These are phyloP conservation scores for Tetragonula clypearis DNA, from an alignment of 1,140 invertebrate species.

Conservation along the genomic window DNA sequence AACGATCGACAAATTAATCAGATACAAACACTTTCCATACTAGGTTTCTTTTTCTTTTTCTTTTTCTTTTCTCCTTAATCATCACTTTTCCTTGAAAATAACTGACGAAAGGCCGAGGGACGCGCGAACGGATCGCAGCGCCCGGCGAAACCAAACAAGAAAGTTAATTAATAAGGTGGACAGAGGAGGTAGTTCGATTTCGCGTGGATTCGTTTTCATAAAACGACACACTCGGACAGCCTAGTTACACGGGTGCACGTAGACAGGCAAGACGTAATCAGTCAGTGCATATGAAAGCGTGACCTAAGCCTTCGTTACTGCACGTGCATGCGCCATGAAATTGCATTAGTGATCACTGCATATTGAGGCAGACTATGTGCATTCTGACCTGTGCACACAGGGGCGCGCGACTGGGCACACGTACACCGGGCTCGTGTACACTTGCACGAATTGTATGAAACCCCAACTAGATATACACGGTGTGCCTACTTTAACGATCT, in stretches of 20 bases:
- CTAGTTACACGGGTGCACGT: slow-evolving; percentile 47
- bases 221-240: slow-evolving; percentile 35
- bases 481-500: slow-evolving; percentile 55
- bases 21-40: too few species aligned
- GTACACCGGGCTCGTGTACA: slow-evolving; percentile 27
- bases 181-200: background rate
- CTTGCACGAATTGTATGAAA: slow-evolving; percentile 51
- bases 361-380: slow-evolving; percentile 60
- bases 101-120: background rate
- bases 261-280: slow-evolving; percentile 63
- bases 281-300: slow-evolving; percentile 63
- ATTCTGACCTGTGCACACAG: slow-evolving; percentile 54
- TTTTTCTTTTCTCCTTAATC: too few species aligned
- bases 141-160: background rate
- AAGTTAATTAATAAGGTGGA: slow-evolving; percentile 17
- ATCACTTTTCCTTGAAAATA: background rate
- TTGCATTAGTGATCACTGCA: slow-evolving; percentile 66
- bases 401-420: slow-evolving; percentile 10
- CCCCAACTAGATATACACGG: slow-evolving; percentile 50
- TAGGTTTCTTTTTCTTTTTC: too few species aligned
- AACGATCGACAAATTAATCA: too few species aligned
- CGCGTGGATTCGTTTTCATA: slow-evolving; percentile 36
- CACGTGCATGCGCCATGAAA: slow-evolving; percentile 64
- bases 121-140: background rate
- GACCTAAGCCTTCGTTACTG: slow-evolving; percentile 69